Conservation (phyloP, 1,140 invertebrate species). For the Platorchestia sp. region DNA sequence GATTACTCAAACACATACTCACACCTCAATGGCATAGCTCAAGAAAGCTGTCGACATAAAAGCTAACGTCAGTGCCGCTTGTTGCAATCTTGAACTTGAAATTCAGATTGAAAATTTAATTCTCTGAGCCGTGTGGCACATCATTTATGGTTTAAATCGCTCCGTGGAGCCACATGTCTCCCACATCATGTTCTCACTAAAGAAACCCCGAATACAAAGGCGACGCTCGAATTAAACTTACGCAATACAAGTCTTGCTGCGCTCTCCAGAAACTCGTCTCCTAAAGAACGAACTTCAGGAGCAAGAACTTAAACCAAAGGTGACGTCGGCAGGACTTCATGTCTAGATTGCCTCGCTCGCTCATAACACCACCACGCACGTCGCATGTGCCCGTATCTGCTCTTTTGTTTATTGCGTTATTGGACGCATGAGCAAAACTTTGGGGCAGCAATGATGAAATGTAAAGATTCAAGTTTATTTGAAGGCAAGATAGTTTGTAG, state of each 20-base stretch:
- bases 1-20: too few relatives aligned
- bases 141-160: too few relatives aligned
- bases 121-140: too few relatives aligned
- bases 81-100: too few relatives aligned
- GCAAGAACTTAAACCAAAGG: background rate
- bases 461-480: background rate
- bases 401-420: background rate
- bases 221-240: background rate
- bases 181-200: background rate
- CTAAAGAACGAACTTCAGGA: background rate
- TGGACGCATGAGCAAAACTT: background rate
- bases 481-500: background rate
- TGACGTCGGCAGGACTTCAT: background rate
- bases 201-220: background rate
- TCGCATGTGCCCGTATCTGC: background rate
- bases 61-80: too few relatives aligned
- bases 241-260: background rate
- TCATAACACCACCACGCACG: background rate
- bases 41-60: too few relatives aligned
- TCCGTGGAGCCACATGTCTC: too few relatives aligned
- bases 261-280: background rate
- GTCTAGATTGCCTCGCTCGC: background rate
- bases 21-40: too few relatives aligned
- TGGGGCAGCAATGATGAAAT: background rate
- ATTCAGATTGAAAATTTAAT: too few relatives aligned